Evolutionary conservation across 2,113 vertebrate species (phyloP).

Genomic region (Clarias macrocephalus): DNA sequence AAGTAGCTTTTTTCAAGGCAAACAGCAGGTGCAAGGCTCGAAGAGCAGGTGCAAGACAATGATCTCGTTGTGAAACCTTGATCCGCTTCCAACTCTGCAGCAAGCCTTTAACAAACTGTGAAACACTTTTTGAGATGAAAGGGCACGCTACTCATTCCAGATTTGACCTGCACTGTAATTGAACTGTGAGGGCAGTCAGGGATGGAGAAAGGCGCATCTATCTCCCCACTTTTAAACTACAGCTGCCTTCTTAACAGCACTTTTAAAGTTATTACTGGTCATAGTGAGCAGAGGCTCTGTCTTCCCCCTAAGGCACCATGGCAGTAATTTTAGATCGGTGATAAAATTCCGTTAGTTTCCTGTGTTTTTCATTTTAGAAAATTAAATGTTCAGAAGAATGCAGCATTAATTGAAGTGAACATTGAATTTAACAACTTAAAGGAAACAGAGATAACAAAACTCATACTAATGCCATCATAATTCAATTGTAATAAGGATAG

Average conservation of each 20-base stretch:
- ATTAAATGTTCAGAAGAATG: background rate
- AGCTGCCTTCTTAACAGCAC: slow-evolving; percentile 25
- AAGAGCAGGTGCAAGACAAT: slow-evolving; percentile 60
- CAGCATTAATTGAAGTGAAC: background rate
- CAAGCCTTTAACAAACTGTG: slow-evolving; percentile 61
- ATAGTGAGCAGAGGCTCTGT: background rate
- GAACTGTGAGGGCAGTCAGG: slow-evolving; percentile 41
- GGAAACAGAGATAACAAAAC: background rate
- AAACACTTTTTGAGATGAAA: slow-evolving; percentile 68
- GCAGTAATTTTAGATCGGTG: background rate
- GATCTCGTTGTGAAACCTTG: slow-evolving; percentile 74
- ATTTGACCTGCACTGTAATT: slow-evolving; percentile 66
- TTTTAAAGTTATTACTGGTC: slow-evolving; percentile 25
- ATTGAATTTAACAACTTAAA: background rate
- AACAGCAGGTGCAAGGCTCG: slow-evolving; percentile 70
- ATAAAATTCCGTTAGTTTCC: background rate
- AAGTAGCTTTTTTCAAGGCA: slow-evolving; percentile 61
- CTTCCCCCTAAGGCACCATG: background rate
- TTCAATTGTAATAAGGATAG: background rate
- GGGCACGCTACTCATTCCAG: slow-evolving; percentile 67
- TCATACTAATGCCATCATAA: background rate
- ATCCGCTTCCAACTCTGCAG: slow-evolving; percentile 65
- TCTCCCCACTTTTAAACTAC: slow-evolving; percentile 26
- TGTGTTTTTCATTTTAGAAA: background rate
- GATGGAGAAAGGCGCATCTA: slow-evolving; percentile 11